Conservation (phyloP, 2,888 invertebrate genomes). For the Arenicola marina region DNA sequence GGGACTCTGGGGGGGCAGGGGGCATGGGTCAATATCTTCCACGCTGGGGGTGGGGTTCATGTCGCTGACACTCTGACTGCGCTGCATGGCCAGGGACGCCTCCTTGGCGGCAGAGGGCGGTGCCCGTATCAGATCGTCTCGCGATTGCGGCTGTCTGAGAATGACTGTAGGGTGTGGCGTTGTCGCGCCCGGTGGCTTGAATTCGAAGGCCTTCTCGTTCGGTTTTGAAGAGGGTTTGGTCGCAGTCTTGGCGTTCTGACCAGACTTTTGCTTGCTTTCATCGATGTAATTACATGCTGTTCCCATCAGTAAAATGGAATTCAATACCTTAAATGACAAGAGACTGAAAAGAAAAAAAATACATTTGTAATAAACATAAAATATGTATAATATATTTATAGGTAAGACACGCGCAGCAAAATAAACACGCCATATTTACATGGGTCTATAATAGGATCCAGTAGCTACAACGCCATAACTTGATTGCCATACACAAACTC, state of each 20-base stretch:
- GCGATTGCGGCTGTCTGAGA: no score
- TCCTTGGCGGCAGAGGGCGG: no score
- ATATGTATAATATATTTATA: neutral
- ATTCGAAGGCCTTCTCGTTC: no score
- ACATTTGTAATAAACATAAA: neutral
- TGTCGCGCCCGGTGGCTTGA: no score
- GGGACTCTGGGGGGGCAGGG: neutral
- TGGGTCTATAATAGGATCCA: no score
- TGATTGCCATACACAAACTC: no score
- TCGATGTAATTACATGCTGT: slow-evolving; percentile 87
- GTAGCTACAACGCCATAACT: no score
- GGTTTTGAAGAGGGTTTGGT: no score
- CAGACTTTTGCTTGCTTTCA: slow-evolving; percentile 49
- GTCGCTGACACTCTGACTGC: slow-evolving; percentile 1
- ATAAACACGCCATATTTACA: no score
- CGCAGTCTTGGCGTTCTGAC: slow-evolving; percentile 4
- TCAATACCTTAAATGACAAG: slow-evolving; percentile 68
- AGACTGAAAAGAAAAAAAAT: slow-evolving; percentile 11
- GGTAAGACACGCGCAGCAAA: neutral
- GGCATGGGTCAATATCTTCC: neutral
- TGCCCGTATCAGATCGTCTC: no score
- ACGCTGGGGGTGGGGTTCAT: neutral
- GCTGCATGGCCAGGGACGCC: neutral
- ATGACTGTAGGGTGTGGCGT: no score
- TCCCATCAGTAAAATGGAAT: slow-evolving; percentile 87